Conservation (phyloP, 2,888 invertebrate genomes). For the Agrypnus murinus region DNA sequence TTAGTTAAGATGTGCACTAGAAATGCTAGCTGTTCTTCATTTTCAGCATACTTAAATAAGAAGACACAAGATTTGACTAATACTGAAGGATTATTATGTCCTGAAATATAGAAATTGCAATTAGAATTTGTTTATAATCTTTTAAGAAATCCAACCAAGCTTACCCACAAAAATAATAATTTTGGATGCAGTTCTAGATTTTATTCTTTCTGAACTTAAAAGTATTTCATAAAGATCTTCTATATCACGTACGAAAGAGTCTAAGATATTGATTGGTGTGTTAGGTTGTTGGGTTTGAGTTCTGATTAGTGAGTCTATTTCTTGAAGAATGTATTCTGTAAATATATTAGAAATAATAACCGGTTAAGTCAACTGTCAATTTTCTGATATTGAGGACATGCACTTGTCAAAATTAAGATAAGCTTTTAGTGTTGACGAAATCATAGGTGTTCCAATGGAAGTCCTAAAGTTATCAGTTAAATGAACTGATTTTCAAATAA, state of each 20-base stretch:
- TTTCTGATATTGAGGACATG: no score
- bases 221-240: conserved; percentile 75
- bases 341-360: conserved; percentile 55
- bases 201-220: conserved; percentile 73
- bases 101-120: conserved; percentile 66
- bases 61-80: conserved; percentile 77
- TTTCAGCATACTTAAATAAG: conserved; percentile 76
- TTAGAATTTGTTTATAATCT: not conserved
- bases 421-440: no score
- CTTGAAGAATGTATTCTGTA: conserved; percentile 75
- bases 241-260: conserved; percentile 74
- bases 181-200: conserved; percentile 77
- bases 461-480: no score
- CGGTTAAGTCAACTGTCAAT: no score
- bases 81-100: conserved; percentile 77
- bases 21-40: conserved; percentile 76
- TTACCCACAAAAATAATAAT: conserved; percentile 75
- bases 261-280: conserved; percentile 71
- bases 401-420: no score
- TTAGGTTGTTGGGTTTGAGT: conserved; percentile 66
- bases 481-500: no score
- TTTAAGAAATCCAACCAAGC: no score
- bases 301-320: conserved; percentile 75
- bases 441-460: no score
- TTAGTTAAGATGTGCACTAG: conserved; percentile 77